Percentiles rank a stretch among this genome's conserved stretches.
Evolutionary conservation across 2,888 invertebrate species (phyloP).

Genomic region (Orthosia gothica): DNA sequence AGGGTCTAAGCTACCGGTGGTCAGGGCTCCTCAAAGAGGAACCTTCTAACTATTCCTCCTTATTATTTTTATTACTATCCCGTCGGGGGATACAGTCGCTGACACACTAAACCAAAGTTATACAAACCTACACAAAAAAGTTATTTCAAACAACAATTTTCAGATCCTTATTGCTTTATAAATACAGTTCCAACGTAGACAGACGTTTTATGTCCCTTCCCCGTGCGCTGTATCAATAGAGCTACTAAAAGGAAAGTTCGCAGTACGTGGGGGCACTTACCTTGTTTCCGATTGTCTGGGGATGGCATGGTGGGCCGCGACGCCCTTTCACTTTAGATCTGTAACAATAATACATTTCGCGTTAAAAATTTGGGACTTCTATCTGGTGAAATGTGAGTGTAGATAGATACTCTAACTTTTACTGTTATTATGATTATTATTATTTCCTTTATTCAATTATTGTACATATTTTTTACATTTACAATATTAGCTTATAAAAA

Average conservation of each 20-base stretch:
- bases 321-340: slow-evolving; percentile 61
- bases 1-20: too few species aligned
- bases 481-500: too few species aligned
- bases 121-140: neutral
- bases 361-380: neutral
- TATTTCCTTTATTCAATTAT: too few species aligned
- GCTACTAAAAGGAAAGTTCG: slow-evolving; percentile 33
- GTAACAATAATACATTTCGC: slow-evolving; percentile 53
- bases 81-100: too few species aligned
- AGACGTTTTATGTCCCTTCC: slow-evolving; percentile 22
- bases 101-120: neutral
- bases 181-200: neutral
- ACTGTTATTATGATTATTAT: too few species aligned
- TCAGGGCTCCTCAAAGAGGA: too few species aligned
- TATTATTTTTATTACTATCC: too few species aligned
- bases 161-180: neutral
- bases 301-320: slow-evolving; percentile 72
- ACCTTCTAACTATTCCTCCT: too few species aligned
- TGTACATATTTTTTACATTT: too few species aligned
- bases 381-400: neutral
- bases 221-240: slow-evolving; percentile 1
- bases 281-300: slow-evolving; percentile 74
- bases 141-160: slow-evolving; percentile 7
- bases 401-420: too few species aligned
- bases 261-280: slow-evolving; percentile 55